These are phyloP conservation scores for Smutsia gigantea DNA, from an alignment of 2,797 vertebrate genomes.

Conservation along the genomic window DNA sequence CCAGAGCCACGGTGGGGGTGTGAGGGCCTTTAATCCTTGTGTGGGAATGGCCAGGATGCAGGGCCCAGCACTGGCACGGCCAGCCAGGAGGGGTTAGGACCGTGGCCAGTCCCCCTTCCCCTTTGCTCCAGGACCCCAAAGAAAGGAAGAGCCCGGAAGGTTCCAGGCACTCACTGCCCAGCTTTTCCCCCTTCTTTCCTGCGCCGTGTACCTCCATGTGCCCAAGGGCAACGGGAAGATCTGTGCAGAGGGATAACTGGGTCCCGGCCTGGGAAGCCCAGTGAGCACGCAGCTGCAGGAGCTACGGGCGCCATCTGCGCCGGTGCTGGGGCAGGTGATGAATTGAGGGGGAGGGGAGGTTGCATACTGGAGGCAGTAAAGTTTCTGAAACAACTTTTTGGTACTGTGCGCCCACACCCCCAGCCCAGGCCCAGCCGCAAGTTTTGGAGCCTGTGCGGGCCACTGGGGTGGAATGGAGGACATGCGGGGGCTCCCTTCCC, in stretches of 20 bases:
- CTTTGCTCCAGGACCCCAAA: neutral
- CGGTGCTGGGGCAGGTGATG: neutral
- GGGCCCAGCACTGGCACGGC: neutral
- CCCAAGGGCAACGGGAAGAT: neutral
- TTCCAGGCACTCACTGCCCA: neutral
- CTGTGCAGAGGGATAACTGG: neutral
- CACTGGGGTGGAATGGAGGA: neutral
- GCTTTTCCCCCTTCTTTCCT: neutral
- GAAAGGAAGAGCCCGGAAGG: neutral
- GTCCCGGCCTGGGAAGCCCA: neutral
- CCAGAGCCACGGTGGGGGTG: neutral
- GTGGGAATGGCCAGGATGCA: neutral
- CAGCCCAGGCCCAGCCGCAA: neutral
- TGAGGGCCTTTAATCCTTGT: neutral
- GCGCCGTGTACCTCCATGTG: neutral
- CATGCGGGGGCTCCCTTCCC: neutral
- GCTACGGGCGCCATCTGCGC: neutral
- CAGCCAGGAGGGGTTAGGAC: neutral
- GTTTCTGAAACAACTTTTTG: neutral
- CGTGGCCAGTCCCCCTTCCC: neutral
- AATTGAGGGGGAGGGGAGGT: neutral
- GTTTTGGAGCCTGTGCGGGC: neutral
- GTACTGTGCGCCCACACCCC: fast-evolving
- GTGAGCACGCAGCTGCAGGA: neutral
- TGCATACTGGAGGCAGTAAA: neutral